Evolutionary conservation across 2,888 invertebrate species (phyloP), one percentile per base, ranked within the genome.

Genomic region (Cataglyphis cursor): DNA sequence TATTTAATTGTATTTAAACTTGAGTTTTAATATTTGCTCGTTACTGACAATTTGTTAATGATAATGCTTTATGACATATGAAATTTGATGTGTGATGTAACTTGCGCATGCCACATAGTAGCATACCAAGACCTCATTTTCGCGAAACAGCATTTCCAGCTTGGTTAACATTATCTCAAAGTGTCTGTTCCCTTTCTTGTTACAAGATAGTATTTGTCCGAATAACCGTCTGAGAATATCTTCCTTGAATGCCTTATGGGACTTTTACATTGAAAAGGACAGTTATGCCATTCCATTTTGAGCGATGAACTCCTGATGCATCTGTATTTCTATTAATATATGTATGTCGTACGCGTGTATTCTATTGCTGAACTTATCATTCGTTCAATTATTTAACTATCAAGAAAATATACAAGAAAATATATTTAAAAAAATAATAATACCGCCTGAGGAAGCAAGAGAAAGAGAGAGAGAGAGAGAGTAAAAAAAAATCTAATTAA

Each of bases 101-200:
- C 21, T 44, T 21, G 73, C n/a, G 73, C 21, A 81, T 81, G 62
- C n/a, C 75, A n/a, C 18, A 2, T 31, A 59, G 24, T 44, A 38
- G 38, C 41, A 21, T 44, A 70, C 21, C 21, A 41, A 72, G 78
- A 80, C 44, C 78, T 80, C 78, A 72, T 80, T 72, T 59, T 72
- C 78, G 72, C 59, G 72, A 80, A 59, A 59, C 72, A 41, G 24
- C 44, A 54, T 57, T 78, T 70, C 78, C 70, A 57, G 70, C 59
- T 70, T 78, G 59, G 59, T 78, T 80, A 80, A 80, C 72, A 59
- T 80, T 80, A 80, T 80, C 57, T 80, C 78, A 38, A 72, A 44
- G 44, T 80, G 59, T 72, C 70, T 72, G 72, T 72, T 80, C 35
- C 44, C 78, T 80, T 80, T 80, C 78, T 80, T 80, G 72, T 80